Conservation (phyloP, 2,888 invertebrate species). For the Synanthedon formicaeformis region DNA sequence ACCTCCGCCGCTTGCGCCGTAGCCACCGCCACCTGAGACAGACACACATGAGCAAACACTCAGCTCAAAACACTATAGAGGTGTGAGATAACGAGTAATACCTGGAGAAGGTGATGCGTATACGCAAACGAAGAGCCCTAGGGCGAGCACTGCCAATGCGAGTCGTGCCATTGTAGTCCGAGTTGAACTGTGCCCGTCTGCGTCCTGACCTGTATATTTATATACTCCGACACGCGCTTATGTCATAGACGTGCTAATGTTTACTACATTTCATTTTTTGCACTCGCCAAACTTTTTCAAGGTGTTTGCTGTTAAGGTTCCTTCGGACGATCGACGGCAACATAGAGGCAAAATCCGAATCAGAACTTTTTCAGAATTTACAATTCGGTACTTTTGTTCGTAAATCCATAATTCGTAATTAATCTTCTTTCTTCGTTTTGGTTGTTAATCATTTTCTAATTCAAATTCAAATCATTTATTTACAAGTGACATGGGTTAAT, state of each 20-base stretch:
- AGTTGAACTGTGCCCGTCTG: constrained; percentile 20
- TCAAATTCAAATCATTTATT: too few relatives aligned
- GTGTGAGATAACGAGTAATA: constrained; percentile 10
- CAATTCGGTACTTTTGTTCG: too few relatives aligned
- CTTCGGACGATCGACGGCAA: background rate
- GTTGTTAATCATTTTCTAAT: too few relatives aligned
- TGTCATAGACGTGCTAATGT: constrained; percentile 34
- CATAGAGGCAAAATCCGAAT: too few relatives aligned
- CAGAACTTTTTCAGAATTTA: too few relatives aligned
- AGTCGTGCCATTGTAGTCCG: constrained; percentile 37
- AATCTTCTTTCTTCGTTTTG: too few relatives aligned
- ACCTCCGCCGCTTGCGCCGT: constrained; percentile 10
- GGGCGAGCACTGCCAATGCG: constrained; percentile 31
- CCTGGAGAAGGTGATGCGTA: constrained; percentile 38
- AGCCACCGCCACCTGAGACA: constrained; percentile 9
- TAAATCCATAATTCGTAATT: too few relatives aligned
- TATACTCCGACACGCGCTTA: constrained; percentile 33
- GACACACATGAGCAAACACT: too few relatives aligned
- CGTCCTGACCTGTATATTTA: constrained; percentile 18
- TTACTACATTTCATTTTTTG: constrained; percentile 43
- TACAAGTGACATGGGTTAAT: too few relatives aligned
- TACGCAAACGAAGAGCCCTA: constrained; percentile 41
- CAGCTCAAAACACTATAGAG: too few relatives aligned
- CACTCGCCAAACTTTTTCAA: constrained; percentile 18
- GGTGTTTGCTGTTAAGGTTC: constrained; percentile 7